Base-by-base conservation (phyloP, 53 echinoderm and acorn worm species). In the Holothuria leucospilota region DNA sequence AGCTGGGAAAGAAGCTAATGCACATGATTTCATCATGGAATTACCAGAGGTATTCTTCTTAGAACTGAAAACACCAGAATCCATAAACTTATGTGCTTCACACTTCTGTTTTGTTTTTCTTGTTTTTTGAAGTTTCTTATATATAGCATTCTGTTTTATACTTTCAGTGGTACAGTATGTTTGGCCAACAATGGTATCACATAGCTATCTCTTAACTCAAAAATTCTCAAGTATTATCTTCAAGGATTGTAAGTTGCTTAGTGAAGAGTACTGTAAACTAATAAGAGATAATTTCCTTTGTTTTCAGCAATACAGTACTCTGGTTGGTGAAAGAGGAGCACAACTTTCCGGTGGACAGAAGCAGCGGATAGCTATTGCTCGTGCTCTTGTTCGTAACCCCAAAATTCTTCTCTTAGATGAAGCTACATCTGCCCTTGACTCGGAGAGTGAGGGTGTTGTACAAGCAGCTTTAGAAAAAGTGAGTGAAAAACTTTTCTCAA, bases 311-410 rank as follows among this genome's bases (percentile, higher is more conserved):
- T 98, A 93, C 77, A 77, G 90, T 2, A 98, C 98, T 8, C 46
- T 99, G 59, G 99, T 99, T 39, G 99, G 99, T 34, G 93, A 99
- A 46, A 68, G 99, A 63, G 99, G 99, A 6, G 99, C 95, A 18
- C 95, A 99, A 89, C 91, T 99, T 42, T 99, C 99, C 20, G 99
- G 99, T 1, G 99, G 99, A 68, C 99, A 99, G 95, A 99, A 99
- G 90, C 99, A 99, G 86, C 85, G 99, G 58, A 89, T 99, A 15
- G 99, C 99, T 82, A 99, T 99, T 26, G 95, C 99, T 8, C 93
- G 99, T 51, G 99, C 99, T 14, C 85, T 99, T 38, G 95, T 95
- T 63, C 88, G 99, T 18, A 93, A 99, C 70, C 99, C 99, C 29
- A 95, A 89, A 71, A 99, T 99, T 56, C 89, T 99, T 1, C 89